phyloP scores from a whole-genome alignment of 2,797 vertebrate genomes.

The Arctocebus calabarensis region DNA sequence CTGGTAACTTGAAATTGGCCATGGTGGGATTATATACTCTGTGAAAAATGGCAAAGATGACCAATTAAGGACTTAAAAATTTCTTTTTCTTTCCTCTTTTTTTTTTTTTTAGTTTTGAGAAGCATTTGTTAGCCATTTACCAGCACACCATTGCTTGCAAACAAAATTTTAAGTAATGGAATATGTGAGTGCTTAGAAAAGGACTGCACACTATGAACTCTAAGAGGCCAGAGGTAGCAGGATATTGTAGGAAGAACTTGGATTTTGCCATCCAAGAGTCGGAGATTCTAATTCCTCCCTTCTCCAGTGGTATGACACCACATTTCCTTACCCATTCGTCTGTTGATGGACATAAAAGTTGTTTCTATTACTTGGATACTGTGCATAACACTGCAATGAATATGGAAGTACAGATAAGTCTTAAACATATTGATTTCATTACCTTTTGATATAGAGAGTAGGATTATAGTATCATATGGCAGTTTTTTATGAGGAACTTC shows the following conservation, averaged over 20 bases:
- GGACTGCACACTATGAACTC: not conserved
- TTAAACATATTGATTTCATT: not conserved
- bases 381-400: not conserved
- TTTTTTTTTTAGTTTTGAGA: not conserved
- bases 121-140: slow-evolving; percentile 22
- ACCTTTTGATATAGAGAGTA: not conserved
- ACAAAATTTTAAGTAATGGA: slow-evolving; percentile 40
- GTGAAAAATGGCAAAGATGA: not conserved
- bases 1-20: not conserved
- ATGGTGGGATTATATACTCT: not conserved
- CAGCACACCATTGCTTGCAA: not conserved
- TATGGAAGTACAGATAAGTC: not conserved
- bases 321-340: not conserved
- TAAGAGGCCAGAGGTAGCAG: not conserved
- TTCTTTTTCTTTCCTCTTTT: too few relatives aligned
- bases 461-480: too few relatives aligned
- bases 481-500: too few relatives aligned
- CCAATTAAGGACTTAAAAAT: not conserved
- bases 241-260: slow-evolving; percentile 2
- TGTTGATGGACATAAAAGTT: not conserved
- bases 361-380: not conserved
- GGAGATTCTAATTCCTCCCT: not conserved
- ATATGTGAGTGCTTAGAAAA: not conserved
- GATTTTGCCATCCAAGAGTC: slow-evolving; percentile 14
- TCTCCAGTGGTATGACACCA: not conserved